Conservation (phyloP, 2,797 vertebrate genomes). For the Craterocephalus amniculus region DNA sequence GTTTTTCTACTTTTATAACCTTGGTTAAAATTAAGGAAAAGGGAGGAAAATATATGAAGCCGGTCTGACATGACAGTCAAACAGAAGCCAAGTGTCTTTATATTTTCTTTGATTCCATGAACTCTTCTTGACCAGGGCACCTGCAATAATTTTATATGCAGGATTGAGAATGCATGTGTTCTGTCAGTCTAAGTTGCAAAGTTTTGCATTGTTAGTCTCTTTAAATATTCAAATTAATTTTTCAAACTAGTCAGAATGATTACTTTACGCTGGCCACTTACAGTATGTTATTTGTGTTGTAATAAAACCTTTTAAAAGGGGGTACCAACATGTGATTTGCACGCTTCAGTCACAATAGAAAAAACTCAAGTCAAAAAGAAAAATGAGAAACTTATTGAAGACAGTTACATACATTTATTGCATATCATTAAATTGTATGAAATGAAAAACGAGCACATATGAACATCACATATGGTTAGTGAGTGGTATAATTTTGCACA, state of each 20-base stretch:
- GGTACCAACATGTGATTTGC: slow-evolving; percentile 14
- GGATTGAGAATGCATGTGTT: slow-evolving; percentile 1
- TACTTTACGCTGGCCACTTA: not conserved
- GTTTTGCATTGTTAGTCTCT: not conserved
- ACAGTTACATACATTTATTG: slow-evolving; percentile 86
- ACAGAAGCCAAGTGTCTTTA: not conserved
- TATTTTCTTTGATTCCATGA: slow-evolving; percentile 20
- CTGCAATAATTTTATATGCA: slow-evolving; percentile 12
- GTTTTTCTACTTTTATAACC: not conserved
- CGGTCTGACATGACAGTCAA: not conserved
- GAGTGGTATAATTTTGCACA: slow-evolving; percentile 99
- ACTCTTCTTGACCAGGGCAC: slow-evolving; percentile 20
- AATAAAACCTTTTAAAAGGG: not conserved
- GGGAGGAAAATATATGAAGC: not conserved
- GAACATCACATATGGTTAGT: slow-evolving; percentile 98
- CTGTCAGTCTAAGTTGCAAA: not conserved
- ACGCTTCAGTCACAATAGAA: slow-evolving; percentile 40
- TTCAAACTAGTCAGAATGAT: not conserved
- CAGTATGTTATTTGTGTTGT: slow-evolving; percentile 12
- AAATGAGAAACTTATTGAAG: slow-evolving; percentile 80
- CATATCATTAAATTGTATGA: slow-evolving; percentile 90
- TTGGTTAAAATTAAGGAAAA: not conserved
- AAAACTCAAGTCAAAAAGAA: slow-evolving; percentile 70
- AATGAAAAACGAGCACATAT: slow-evolving; percentile 94
- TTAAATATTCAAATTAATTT: slow-evolving; percentile 1